Conservation (phyloP, 2,797 vertebrate species). For the Linurgus olivaceus region DNA sequence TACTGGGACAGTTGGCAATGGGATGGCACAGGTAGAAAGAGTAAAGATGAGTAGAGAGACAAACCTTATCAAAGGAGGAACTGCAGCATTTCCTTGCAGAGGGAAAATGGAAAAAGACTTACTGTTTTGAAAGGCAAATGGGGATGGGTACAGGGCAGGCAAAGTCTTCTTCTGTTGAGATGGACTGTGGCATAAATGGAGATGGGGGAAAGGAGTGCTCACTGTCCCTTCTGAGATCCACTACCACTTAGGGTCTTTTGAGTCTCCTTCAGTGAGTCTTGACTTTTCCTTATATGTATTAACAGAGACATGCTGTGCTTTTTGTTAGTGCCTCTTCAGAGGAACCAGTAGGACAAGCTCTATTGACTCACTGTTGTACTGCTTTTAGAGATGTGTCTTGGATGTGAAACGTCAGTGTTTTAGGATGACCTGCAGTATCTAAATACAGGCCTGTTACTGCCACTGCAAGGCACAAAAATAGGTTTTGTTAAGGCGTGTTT, state of each 20-base stretch:
- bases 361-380: background rate
- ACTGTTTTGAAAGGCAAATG: background rate
- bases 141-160: background rate
- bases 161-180: rapidly evolving
- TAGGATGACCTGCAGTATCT: background rate
- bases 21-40: background rate
- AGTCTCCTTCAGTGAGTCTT: background rate
- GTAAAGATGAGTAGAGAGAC: background rate
- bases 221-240: background rate
- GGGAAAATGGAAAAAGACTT: background rate
- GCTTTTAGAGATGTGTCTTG: background rate
- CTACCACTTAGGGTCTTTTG: background rate
- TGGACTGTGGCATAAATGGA: background rate
- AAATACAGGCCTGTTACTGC: background rate
- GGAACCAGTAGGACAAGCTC: background rate
- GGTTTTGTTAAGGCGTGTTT: background rate
- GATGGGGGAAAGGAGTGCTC: background rate
- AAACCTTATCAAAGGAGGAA: background rate
- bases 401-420: background rate
- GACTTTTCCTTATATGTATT: background rate
- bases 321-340: background rate
- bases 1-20: background rate
- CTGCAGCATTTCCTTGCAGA: background rate
- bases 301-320: background rate
- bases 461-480: background rate